Percentiles rank a stretch among this genome's conserved stretches.
phyloP scores from a whole-genome alignment of 2,797 vertebrate species.

The Artibeus lituratus region DNA sequence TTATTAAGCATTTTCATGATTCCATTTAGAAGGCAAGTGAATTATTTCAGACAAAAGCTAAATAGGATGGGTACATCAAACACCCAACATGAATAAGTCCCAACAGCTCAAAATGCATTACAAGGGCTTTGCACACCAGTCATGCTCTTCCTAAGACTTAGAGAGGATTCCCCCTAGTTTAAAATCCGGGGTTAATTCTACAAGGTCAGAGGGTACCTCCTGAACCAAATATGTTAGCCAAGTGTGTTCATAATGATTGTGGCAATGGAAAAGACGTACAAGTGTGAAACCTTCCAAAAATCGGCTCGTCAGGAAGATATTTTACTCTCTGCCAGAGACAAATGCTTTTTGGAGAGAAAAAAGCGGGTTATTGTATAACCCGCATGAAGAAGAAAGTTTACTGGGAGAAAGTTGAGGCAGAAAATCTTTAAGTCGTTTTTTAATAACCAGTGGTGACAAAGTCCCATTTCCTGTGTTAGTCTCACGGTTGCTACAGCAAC shows the following conservation, averaged over 20 bases:
- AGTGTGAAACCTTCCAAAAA: constrained; percentile 22
- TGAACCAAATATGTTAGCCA: constrained; percentile 22
- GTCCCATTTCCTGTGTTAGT: background rate
- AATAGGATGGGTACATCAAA: constrained; percentile 65
- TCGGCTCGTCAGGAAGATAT: background rate
- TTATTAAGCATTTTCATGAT: constrained; percentile 66
- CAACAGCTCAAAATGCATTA: constrained; percentile 51
- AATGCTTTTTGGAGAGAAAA: constrained; percentile 6
- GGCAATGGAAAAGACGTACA: background rate
- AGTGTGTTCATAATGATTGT: constrained; percentile 16
- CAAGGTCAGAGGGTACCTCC: constrained; percentile 29
- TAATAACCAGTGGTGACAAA: background rate
- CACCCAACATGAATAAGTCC: constrained; percentile 27
- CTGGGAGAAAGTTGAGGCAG: constrained; percentile 20
- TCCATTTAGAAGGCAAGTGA: constrained; percentile 67
- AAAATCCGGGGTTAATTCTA: constrained; percentile 51
- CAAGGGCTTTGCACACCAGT: constrained; percentile 4
- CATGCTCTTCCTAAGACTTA: background rate
- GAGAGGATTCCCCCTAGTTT: background rate
- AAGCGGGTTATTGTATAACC: background rate
- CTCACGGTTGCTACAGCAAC: background rate
- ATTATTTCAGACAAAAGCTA: constrained; percentile 66
- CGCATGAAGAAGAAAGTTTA: constrained; percentile 29
- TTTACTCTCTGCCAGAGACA: background rate
- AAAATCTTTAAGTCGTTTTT: constrained; percentile 9